Evolutionary conservation across 2,888 invertebrate genomes (phyloP).

Genomic region (Drosophila anomelani): DNA sequence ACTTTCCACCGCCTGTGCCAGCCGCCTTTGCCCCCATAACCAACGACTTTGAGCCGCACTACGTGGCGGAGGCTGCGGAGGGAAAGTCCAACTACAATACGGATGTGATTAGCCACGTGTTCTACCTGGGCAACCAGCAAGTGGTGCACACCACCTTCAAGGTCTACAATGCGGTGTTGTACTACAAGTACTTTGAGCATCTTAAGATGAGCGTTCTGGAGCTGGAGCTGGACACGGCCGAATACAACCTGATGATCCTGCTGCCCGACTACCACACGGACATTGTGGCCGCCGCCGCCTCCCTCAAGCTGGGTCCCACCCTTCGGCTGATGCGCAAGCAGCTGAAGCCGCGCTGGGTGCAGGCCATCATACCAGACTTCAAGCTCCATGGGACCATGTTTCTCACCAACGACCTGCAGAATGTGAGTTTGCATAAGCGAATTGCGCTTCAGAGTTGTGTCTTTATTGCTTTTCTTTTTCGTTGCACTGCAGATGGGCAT

Average conservation of each 20-base stretch:
- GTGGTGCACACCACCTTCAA: conserved; percentile 88
- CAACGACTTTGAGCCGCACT: conserved; percentile 76
- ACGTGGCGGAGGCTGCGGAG: conserved; percentile 52
- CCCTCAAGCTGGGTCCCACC: conserved; percentile 87
- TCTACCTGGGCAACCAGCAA: conserved; percentile 84
- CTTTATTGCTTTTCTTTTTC: conserved; percentile 5
- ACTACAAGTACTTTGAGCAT: conserved; percentile 90
- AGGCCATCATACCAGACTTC: conserved; percentile 92
- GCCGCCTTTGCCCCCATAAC: conserved; percentile 60
- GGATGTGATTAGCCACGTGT: conserved; percentile 83
- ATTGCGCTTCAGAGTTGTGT: background rate
- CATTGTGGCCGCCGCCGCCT: conserved; percentile 88
- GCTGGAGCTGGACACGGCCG: conserved; percentile 91
- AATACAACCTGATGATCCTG: conserved; percentile 91
- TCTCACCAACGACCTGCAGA: conserved; percentile 92
- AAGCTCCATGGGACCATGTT: conserved; percentile 91
- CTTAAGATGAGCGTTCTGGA: conserved; percentile 90
- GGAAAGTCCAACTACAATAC: conserved; percentile 79
- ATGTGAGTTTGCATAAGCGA: conserved; percentile 86
- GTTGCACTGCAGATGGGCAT: conserved; percentile 67
- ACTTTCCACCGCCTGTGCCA: conserved; percentile 56
- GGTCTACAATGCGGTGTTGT: conserved; percentile 91
- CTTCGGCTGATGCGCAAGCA: conserved; percentile 89
- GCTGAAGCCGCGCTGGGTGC: conserved; percentile 89
- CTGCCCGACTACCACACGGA: conserved; percentile 89